These are phyloP conservation scores for Nysson spinosus DNA, from an alignment of 2,888 invertebrate genomes.

Conservation along the genomic window DNA sequence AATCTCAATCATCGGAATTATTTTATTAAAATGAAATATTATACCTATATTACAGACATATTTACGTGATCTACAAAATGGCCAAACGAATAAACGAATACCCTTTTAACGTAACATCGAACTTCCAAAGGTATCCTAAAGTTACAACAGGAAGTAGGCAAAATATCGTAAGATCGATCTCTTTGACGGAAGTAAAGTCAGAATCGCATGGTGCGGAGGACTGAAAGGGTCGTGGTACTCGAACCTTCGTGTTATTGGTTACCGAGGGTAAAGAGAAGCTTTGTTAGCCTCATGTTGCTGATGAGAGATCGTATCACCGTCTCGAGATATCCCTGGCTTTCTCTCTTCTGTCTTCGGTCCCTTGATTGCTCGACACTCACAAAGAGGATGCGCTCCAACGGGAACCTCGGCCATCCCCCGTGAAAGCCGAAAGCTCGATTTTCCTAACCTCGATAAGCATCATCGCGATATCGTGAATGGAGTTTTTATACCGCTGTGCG, in stretches of 20 bases:
- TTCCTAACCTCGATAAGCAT: conserved; percentile 35
- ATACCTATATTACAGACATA: no score
- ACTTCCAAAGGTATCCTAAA: no score
- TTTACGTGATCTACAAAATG: no score
- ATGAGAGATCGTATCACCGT: conserved; percentile 57
- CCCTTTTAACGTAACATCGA: no score
- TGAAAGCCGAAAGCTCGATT: conserved; percentile 29
- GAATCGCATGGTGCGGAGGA: conserved; percentile 41
- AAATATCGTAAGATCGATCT: conserved; percentile 25
- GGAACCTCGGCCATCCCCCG: conserved; percentile 10
- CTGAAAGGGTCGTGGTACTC: conserved; percentile 31
- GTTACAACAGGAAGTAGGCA: conserved; percentile 9
- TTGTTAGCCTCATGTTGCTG: conserved; percentile 54
- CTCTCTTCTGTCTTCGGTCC: conserved; percentile 3
- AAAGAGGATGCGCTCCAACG: conserved; percentile 23
- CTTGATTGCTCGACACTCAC: conserved; percentile 13
- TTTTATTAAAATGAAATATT: no score
- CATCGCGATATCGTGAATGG: background rate
- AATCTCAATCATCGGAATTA: no score
- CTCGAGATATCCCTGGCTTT: conserved; percentile 24
- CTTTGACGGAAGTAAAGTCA: conserved; percentile 41
- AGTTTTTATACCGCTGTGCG: background rate
- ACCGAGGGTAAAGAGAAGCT: conserved; percentile 38
- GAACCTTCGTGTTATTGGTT: conserved; percentile 43
- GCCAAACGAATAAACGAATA: no score